phyloP scores from a whole-genome alignment of 1,140 invertebrate species.

The Phthorimaea operculella region DNA sequence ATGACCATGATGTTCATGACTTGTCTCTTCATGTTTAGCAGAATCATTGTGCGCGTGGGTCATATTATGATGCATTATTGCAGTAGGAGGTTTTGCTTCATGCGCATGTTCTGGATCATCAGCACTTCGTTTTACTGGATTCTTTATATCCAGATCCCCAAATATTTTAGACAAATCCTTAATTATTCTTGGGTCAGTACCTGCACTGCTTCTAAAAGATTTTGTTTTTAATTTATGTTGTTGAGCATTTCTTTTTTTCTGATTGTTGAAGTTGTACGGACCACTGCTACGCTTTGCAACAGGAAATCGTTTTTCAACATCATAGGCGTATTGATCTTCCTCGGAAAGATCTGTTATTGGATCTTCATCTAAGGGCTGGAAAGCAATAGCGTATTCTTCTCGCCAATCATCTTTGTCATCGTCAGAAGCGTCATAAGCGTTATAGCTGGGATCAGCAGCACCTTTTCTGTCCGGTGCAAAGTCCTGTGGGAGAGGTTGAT shows the following conservation, averaged over 20 bases:
- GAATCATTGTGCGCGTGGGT: slow-evolving; percentile 38
- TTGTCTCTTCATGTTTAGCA: slow-evolving; percentile 35
- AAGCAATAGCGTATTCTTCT: slow-evolving; percentile 68
- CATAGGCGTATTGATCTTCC: slow-evolving; percentile 56
- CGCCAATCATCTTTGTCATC: slow-evolving; percentile 59
- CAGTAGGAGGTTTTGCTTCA: slow-evolving; percentile 51
- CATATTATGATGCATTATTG: slow-evolving; percentile 36
- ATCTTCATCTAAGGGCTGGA: slow-evolving; percentile 67
- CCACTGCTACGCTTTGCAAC: slow-evolving; percentile 72
- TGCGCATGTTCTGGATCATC: slow-evolving; percentile 43
- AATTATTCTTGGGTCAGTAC: slow-evolving; percentile 65
- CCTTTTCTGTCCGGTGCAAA: slow-evolving; percentile 50
- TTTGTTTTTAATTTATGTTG: slow-evolving; percentile 56
- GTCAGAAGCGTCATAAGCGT: slow-evolving; percentile 47
- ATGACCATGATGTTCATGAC: slow-evolving; percentile 50
- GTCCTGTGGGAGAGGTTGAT: slow-evolving; percentile 29
- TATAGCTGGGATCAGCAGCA: slow-evolving; percentile 50
- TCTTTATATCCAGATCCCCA: slow-evolving; percentile 49
- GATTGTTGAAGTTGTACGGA: slow-evolving; percentile 51
- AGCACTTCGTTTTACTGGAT: slow-evolving; percentile 60
- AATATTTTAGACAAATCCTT: slow-evolving; percentile 70
- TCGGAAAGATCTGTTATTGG: slow-evolving; percentile 52
- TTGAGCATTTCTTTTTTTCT: slow-evolving; percentile 57
- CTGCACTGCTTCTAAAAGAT: slow-evolving; percentile 58
- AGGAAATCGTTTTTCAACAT: slow-evolving; percentile 71